These are phyloP conservation scores for Porites australiensis DNA, from an alignment of 64 coral and sea anemone species.

Conservation along the genomic window DNA sequence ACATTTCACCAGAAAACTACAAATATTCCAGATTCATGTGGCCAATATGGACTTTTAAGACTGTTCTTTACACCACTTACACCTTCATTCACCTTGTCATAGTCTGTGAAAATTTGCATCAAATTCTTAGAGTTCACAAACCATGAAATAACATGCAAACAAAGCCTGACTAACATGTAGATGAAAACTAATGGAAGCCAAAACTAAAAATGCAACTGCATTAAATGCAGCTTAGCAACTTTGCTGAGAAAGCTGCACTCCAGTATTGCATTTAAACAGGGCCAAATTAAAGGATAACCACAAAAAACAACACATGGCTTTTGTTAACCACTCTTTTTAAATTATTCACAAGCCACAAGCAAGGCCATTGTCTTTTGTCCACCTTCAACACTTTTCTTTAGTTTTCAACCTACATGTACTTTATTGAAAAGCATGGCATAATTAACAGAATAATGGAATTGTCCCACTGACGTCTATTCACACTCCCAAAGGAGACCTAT, in stretches of 20 bases:
- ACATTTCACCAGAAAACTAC: too few species aligned
- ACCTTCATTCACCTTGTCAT: neutral
- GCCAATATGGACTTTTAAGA: neutral
- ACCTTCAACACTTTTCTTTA: conserved; percentile 15
- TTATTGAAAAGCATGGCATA: neutral
- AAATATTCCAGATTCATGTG: neutral
- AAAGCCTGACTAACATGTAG: neutral
- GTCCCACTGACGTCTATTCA: neutral
- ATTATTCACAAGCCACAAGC: conserved; percentile 55
- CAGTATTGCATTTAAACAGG: conserved; percentile 8
- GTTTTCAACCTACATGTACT: neutral
- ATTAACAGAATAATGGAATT: neutral
- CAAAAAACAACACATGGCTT: conserved; percentile 34
- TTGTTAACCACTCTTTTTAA: conserved; percentile 31
- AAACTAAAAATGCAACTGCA: neutral
- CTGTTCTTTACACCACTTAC: neutral
- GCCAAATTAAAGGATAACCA: conserved; percentile 29
- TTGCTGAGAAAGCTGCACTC: neutral
- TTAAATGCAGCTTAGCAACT: neutral
- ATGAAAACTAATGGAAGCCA: neutral
- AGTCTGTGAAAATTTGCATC: conserved; percentile 38
- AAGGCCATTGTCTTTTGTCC: conserved; percentile 28
- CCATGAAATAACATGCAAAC: conserved; percentile 40
- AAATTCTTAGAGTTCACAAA: conserved; percentile 17
- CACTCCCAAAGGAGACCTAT: neutral